These are phyloP conservation scores for Cyclophora albipunctata DNA, from an alignment of 2,888 invertebrate species.

Conservation along the genomic window DNA sequence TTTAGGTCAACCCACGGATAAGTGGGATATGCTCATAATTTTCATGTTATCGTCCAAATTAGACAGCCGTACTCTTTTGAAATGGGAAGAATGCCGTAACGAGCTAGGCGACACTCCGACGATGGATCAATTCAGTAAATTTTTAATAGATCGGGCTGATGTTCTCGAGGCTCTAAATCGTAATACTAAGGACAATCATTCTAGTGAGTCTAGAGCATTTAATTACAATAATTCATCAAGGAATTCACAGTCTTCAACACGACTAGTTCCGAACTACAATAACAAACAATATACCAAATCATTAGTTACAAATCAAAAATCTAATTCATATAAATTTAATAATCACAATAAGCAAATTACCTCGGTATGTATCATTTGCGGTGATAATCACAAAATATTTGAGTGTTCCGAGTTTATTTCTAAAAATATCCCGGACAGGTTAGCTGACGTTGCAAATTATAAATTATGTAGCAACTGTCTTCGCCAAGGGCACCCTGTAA, in stretches of 20 bases:
- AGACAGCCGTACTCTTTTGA: conserved; percentile 2
- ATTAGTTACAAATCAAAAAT: neutral
- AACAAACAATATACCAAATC: neutral
- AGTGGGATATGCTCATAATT: conserved; percentile 10
- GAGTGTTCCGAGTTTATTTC: neutral
- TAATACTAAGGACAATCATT: neutral
- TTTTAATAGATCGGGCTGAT: neutral
- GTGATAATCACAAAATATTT: conserved; percentile 2
- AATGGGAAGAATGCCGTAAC: neutral
- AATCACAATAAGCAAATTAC: neutral
- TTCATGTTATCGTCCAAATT: conserved; percentile 15
- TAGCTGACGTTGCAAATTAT: neutral
- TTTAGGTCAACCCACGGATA: conserved; percentile 11
- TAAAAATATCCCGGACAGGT: neutral
- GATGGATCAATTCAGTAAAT: neutral
- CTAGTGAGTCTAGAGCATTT: neutral
- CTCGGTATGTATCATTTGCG: conserved; percentile 1
- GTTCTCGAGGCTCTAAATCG: neutral
- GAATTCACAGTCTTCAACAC: too few species aligned
- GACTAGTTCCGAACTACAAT: neutral
- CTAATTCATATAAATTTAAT: neutral
- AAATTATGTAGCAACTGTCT: neutral
- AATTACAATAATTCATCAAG: neutral
- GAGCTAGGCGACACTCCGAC: neutral
- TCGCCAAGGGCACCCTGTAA: neutral